Percentiles rank a stretch among this genome's conserved stretches.
phyloP scores from a whole-genome alignment of 2,797 vertebrate genomes.

The Gymnoscopelus braueri region DNA sequence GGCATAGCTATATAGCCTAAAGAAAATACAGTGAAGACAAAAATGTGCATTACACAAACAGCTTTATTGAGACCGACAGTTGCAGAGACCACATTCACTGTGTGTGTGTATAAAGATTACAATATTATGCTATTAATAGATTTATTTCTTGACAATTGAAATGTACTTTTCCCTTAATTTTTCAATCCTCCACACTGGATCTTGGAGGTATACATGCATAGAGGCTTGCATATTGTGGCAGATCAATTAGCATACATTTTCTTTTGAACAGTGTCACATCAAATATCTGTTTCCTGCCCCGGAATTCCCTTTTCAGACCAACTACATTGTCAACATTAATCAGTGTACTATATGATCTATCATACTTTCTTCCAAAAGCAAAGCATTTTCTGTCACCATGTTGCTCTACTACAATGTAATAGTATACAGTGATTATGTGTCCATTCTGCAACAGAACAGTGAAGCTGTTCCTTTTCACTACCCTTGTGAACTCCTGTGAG shows the following conservation, averaged over 20 bases:
- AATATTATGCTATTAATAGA: too few species aligned
- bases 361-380: conserved; percentile 17
- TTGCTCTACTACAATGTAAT: too few species aligned
- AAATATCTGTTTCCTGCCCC: conserved; percentile 37
- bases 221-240: conserved; percentile 30
- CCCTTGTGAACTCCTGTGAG: too few species aligned
- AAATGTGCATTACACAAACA: not conserved
- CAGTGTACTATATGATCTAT: conserved; percentile 27
- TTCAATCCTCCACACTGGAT: conserved; percentile 36
- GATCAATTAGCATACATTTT: conserved; percentile 35
- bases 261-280: conserved; percentile 35
- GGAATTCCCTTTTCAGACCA: conserved; percentile 24
- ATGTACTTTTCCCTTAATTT: conserved; percentile 3
- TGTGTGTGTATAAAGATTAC: too few species aligned
- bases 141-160: not conserved
- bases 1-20: too few species aligned
- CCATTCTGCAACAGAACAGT: too few species aligned
- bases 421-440: too few species aligned
- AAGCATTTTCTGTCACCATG: too few species aligned
- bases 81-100: too few species aligned
- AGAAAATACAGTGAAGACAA: not conserved
- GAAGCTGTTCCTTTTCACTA: too few species aligned
- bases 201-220: conserved; percentile 35
- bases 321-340: conserved; percentile 36
- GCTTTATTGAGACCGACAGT: not conserved